Evolutionary conservation across 1,140 invertebrate genomes (phyloP).

Genomic region (Drosophila equinoxialis): DNA sequence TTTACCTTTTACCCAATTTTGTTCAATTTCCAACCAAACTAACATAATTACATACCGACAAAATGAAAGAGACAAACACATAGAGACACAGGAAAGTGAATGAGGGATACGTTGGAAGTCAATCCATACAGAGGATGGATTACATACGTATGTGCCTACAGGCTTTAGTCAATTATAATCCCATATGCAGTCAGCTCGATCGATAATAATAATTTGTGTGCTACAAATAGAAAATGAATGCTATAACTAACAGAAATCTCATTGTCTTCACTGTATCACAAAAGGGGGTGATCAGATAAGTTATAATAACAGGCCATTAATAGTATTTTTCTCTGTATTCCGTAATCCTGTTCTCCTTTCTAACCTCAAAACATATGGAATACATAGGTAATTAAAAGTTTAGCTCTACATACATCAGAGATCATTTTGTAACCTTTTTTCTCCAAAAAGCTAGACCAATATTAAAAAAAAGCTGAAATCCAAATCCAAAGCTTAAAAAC

Average conservation of each 20-base stretch:
- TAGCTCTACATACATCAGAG: no score
- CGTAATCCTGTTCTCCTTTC: no score
- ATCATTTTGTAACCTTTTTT: no score
- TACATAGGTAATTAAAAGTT: no score
- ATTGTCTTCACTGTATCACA: not conserved
- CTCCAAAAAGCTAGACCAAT: no score
- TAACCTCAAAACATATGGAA: no score
- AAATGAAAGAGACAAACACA: not conserved
- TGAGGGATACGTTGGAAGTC: not conserved
- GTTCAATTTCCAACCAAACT: conserved; percentile 21
- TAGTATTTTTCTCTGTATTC: no score
- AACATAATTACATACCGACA: conserved; percentile 19
- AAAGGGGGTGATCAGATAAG: not conserved
- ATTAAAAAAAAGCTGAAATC: no score
- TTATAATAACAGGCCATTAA: not conserved
- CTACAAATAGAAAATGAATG: conserved; percentile 12
- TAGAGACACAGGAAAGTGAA: not conserved
- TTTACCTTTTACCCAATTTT: conserved; percentile 4
- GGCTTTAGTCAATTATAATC: conserved; percentile 6
- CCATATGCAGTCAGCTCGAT: not conserved
- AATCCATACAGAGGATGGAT: no score
- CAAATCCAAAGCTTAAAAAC: no score
- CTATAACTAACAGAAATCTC: not conserved
- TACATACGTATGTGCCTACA: not conserved
- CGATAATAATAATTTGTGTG: conserved; percentile 11